Evolutionary conservation across 2,113 vertebrate genomes (phyloP).

Genomic region (Myrmophylax atrothorax): DNA sequence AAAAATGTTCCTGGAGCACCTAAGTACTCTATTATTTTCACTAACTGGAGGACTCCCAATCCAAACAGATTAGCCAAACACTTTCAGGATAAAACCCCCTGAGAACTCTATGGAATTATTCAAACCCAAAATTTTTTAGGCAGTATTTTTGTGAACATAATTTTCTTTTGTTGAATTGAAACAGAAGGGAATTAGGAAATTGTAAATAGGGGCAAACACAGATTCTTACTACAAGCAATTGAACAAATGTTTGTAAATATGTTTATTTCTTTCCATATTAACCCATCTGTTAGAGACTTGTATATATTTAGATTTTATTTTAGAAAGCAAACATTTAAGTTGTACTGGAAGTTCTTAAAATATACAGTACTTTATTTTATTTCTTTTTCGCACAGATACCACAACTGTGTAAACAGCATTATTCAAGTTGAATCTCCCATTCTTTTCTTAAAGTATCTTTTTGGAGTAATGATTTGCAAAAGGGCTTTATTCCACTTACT

Average conservation of each 20-base stretch:
- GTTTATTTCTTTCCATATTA: neutral
- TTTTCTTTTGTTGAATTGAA: neutral
- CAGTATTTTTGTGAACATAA: neutral
- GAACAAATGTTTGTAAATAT: neutral
- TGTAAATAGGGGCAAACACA: neutral
- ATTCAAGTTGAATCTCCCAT: neutral
- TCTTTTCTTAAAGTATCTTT: neutral
- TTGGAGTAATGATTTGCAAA: neutral
- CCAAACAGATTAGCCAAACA: neutral
- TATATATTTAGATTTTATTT: neutral
- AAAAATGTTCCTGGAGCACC: neutral
- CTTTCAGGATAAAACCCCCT: neutral
- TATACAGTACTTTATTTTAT: neutral
- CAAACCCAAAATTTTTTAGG: neutral
- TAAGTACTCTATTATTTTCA: conserved; percentile 12
- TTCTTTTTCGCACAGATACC: neutral
- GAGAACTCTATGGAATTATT: neutral
- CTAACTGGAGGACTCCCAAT: neutral
- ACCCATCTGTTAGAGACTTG: neutral
- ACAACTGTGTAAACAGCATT: neutral
- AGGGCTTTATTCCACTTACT: neutral
- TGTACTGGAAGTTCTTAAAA: neutral
- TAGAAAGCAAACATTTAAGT: neutral
- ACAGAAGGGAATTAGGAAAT: neutral
- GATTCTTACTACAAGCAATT: neutral